phyloP scores from a whole-genome alignment of 2,888 invertebrate species.

The Hermaeophaga mercurialis region DNA sequence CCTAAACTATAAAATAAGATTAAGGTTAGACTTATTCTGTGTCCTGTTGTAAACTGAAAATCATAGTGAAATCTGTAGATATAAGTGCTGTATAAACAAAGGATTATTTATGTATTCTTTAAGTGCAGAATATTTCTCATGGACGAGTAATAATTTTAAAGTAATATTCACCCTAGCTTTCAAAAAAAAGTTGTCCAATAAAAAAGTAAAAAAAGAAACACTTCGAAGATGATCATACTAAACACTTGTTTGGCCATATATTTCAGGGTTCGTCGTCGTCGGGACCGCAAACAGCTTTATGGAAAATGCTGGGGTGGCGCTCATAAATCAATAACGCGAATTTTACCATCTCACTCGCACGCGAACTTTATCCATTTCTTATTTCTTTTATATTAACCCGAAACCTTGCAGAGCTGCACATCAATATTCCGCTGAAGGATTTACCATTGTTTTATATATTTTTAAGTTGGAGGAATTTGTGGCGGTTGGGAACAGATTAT shows the following conservation, averaged over 20 bases:
- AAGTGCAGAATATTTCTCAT: too few relatives aligned
- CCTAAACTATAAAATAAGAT: too few relatives aligned
- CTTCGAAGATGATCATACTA: slow-evolving; percentile 57
- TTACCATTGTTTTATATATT: slow-evolving; percentile 40
- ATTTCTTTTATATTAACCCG: slow-evolving; percentile 47
- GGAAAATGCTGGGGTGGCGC: slow-evolving; percentile 60
- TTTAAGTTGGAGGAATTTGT: slow-evolving; percentile 10
- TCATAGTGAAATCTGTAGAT: too few relatives aligned
- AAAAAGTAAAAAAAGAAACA: slow-evolving; percentile 48
- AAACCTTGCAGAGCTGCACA: slow-evolving; percentile 43
- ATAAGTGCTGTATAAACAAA: too few relatives aligned
- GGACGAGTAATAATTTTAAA: too few relatives aligned
- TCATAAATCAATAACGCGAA: slow-evolving; percentile 66
- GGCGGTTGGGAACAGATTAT: slow-evolving; percentile 2
- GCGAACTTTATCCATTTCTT: slow-evolving; percentile 38
- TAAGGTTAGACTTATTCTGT: too few relatives aligned
- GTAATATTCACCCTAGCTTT: background rate
- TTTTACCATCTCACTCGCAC: slow-evolving; percentile 45
- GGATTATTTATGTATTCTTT: too few relatives aligned
- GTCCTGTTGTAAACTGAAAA: too few relatives aligned
- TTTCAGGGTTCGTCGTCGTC: slow-evolving; percentile 55
- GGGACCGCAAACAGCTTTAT: slow-evolving; percentile 60
- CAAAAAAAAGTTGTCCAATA: slow-evolving; percentile 23
- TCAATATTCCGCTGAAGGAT: slow-evolving; percentile 44
- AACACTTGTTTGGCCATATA: slow-evolving; percentile 60